These are phyloP conservation scores for Cryptocephalus primarius DNA, from an alignment of 2,888 invertebrate species.

Conservation along the genomic window DNA sequence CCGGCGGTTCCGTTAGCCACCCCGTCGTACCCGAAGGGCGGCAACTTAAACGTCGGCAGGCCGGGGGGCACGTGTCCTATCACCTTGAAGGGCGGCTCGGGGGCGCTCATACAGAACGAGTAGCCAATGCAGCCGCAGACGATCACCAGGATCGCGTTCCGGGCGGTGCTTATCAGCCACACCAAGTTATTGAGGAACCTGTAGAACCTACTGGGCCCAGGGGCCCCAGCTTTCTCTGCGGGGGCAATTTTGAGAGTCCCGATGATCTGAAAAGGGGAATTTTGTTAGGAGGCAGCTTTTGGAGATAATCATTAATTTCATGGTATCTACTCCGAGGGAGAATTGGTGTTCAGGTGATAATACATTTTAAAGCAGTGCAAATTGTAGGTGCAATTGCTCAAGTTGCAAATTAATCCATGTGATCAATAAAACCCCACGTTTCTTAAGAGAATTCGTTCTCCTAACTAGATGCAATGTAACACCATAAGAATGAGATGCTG, in stretches of 20 bases:
- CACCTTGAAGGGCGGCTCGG: slow-evolving; percentile 50
- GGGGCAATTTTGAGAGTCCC: slow-evolving; percentile 54
- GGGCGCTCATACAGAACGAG: slow-evolving; percentile 44
- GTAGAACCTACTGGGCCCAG: slow-evolving; percentile 20
- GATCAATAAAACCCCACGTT: too few species aligned
- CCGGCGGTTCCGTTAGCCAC: slow-evolving; percentile 37
- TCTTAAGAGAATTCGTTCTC: too few species aligned
- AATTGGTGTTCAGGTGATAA: too few species aligned
- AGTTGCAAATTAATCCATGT: too few species aligned
- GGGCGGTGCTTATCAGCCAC: slow-evolving; percentile 69
- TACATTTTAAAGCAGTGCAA: too few species aligned
- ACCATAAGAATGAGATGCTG: too few species aligned
- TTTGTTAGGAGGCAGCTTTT: slow-evolving; percentile 16
- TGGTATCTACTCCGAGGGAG: too few species aligned
- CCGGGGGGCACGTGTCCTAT: slow-evolving; percentile 71
- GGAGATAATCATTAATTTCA: too few species aligned
- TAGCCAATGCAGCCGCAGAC: slow-evolving; percentile 60
- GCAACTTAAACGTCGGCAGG: slow-evolving; percentile 53
- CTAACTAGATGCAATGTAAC: too few species aligned
- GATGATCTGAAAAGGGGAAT: slow-evolving; percentile 48
- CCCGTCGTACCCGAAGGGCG: slow-evolving; percentile 51
- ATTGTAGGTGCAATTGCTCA: too few species aligned
- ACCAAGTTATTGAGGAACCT: slow-evolving; percentile 50
- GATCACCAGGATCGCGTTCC: slow-evolving; percentile 78
- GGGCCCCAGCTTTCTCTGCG: slow-evolving; percentile 42